Conservation (phyloP, 1,140 invertebrate genomes). For the Nomia melanderi region DNA sequence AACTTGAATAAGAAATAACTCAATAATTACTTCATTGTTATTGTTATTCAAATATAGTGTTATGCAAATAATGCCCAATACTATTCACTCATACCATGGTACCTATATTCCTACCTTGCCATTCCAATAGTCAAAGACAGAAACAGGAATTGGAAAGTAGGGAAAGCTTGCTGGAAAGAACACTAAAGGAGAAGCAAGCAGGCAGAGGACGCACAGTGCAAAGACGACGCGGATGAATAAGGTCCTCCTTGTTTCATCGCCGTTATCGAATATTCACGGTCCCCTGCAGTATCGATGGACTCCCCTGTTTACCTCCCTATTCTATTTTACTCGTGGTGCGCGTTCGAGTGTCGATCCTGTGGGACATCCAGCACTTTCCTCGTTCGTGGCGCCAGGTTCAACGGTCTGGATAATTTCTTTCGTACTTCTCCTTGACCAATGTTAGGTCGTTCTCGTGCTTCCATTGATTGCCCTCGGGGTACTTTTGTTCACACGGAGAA, state of each 20-base stretch:
- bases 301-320: slow-evolving; percentile 32
- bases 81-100: too few species aligned
- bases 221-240: background rate
- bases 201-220: too few species aligned
- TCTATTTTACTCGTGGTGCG: slow-evolving; percentile 16
- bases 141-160: too few species aligned
- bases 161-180: too few species aligned
- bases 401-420: slow-evolving; percentile 45
- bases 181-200: too few species aligned
- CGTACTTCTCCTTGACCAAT: slow-evolving; percentile 43
- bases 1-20: too few species aligned
- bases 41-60: too few species aligned
- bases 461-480: slow-evolving; percentile 23
- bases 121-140: too few species aligned
- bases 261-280: slow-evolving; percentile 52
- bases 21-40: too few species aligned
- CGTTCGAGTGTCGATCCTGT: slow-evolving; percentile 32
- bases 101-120: too few species aligned
- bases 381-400: slow-evolving; percentile 14
- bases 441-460: slow-evolving; percentile 23
- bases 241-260: background rate
- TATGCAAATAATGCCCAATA: too few species aligned
- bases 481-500: slow-evolving; percentile 17
- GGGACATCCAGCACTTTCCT: slow-evolving; percentile 3
- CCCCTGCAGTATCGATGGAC: slow-evolving; percentile 46